Evolutionary conservation across 2,797 vertebrate genomes (phyloP), one percentile per base, ranked within the genome.

Genomic region (Dendrocincla fuliginosa): DNA sequence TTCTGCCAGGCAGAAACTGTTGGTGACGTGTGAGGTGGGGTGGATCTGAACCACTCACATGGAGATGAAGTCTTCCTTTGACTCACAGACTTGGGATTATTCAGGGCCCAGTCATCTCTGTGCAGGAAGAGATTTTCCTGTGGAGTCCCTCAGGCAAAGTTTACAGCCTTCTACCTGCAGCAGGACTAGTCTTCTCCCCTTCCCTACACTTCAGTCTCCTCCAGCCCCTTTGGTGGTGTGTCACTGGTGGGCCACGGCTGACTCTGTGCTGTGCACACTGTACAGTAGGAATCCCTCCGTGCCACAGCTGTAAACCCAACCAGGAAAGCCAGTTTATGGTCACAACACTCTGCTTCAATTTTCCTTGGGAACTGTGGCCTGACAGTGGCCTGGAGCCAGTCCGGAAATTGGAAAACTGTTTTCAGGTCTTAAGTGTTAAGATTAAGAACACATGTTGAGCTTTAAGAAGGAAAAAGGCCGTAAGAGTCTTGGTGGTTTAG

Each of bases 381-480:
- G 97, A 96, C 95, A 96, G 96, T 98, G 99, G 98, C 99, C 98
- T 97, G 94, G 95, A 98, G 98, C 98, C 98, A 97, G 98, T 97
- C 97, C 98, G 98, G 98, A 99, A 99, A 99, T 98, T 98, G 98
- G 98, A 97, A 98, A 99, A 98, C 98, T 98, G 98, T 98, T 99
- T 99, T 98, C 98, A 98, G 97, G 98, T 98, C 97, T 96, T 69
- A 95, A 97, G 97, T 97, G 94, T 98, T 96, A 97, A 98, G 98
- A 99, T 99, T 97, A 98, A 98, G 98, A 98, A 98, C 99, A 99
- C 98, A 98, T 99, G 99, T 98, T 98, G 95, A 95, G 85, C 97
- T 97, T 97, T 97, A 87, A 89, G 89, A 91, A 87, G 82, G 84
- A 93, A 93, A 83, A 96, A 98, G 97, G 97, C 97, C 97, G 93